Conservation (phyloP, 2,888 invertebrate species). For the Plusia festucae region DNA sequence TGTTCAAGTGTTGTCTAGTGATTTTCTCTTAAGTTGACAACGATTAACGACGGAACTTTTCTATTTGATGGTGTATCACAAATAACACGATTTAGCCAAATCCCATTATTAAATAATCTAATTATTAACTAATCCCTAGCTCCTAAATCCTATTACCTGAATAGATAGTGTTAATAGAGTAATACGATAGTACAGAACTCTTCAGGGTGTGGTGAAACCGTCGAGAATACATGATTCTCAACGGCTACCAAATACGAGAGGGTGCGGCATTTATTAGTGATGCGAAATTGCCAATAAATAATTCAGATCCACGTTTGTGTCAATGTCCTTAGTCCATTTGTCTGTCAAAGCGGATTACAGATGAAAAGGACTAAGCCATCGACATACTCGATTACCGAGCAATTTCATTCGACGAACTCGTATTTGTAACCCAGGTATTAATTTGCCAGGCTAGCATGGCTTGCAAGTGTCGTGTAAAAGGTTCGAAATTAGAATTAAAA, state of each 20-base stretch:
- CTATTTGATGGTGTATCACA: background rate
- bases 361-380: constrained; percentile 50
- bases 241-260: constrained; percentile 3
- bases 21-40: background rate
- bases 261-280: constrained; percentile 25
- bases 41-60: no score
- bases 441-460: background rate
- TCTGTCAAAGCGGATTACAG: constrained; percentile 52
- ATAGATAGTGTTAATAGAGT: background rate
- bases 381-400: constrained; percentile 25
- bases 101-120: background rate
- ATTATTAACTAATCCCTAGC: background rate
- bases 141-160: constrained; percentile 4
- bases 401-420: background rate
- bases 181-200: background rate
- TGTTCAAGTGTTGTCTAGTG: no score
- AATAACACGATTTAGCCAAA: background rate
- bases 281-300: constrained; percentile 52
- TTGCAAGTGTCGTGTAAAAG: background rate
- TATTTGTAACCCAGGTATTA: constrained; percentile 6
- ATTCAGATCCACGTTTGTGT: constrained; percentile 51
- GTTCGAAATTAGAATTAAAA: constrained; percentile 1
- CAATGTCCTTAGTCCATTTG: constrained; percentile 51
- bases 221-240: background rate
- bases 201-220: background rate